Conservation (phyloP, 2,888 invertebrate species). For the Allolobophora icterica region DNA sequence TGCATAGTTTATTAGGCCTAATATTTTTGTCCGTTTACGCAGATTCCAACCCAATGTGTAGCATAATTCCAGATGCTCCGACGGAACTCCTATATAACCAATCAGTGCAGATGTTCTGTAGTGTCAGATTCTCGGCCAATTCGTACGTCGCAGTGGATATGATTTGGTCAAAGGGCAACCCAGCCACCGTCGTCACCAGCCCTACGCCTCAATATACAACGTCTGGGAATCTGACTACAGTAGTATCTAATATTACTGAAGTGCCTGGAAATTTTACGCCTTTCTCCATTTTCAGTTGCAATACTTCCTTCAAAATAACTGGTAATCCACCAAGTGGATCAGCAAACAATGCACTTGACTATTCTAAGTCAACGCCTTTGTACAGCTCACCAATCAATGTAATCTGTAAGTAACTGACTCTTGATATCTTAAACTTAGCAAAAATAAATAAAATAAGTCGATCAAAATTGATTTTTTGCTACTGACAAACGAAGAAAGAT, state of each 20-base stretch:
- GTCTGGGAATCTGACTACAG: not conserved
- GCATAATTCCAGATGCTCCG: not conserved
- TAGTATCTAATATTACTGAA: not conserved
- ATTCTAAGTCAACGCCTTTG: no score
- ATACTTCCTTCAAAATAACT: no score
- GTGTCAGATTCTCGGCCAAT: not conserved
- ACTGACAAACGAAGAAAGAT: no score
- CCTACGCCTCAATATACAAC: not conserved
- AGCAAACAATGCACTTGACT: no score
- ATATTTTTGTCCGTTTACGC: no score
- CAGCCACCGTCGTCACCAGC: not conserved
- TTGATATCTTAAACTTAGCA: no score
- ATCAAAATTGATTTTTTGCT: not conserved
- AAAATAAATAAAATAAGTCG: no score
- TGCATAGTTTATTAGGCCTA: no score
- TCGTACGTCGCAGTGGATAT: not conserved
- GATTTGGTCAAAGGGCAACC: not conserved
- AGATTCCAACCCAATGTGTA: not conserved
- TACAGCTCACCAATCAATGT: not conserved
- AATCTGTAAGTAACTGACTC: not conserved
- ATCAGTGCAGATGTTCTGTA: not conserved
- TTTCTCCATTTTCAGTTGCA: not conserved
- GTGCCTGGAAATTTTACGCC: not conserved
- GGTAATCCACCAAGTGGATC: no score
- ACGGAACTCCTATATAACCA: not conserved